Percentiles rank a stretch among this genome's conserved stretches.
These are phyloP conservation scores for Numenius arquata DNA, from an alignment of 2,113 vertebrate species.

Conservation along the genomic window DNA sequence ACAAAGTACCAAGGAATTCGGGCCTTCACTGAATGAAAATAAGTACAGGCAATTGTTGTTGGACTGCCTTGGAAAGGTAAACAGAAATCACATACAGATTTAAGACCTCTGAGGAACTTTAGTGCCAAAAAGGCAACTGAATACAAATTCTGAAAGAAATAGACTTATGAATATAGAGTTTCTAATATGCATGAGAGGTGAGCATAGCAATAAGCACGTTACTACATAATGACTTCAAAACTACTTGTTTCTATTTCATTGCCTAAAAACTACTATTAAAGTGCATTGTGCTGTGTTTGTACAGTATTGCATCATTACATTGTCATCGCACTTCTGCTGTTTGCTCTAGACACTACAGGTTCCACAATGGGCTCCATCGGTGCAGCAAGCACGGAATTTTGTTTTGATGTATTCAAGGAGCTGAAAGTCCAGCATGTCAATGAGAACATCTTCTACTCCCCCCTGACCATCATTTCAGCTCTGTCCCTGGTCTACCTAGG, in stretches of 20 bases:
- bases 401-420: slow-evolving; percentile 76
- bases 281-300: background rate
- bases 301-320: background rate
- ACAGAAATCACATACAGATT: background rate
- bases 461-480: slow-evolving; percentile 81
- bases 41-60: background rate
- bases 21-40: background rate
- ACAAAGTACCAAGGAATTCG: background rate
- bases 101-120: background rate
- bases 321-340: background rate
- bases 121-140: background rate
- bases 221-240: background rate
- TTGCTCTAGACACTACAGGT: background rate
- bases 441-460: slow-evolving; percentile 81
- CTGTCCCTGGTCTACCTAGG: slow-evolving; percentile 84
- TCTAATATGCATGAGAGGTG: background rate
- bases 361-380: slow-evolving; percentile 67
- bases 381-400: slow-evolving; percentile 78
- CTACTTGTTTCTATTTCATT: background rate
- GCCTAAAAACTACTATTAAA: background rate
- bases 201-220: background rate
- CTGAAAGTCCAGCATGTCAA: slow-evolving; percentile 61
- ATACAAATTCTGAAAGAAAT: background rate
- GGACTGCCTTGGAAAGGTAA: background rate
- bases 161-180: background rate